phyloP scores from a whole-genome alignment of 2,113 vertebrate species.

The Grammomys surdaster region DNA sequence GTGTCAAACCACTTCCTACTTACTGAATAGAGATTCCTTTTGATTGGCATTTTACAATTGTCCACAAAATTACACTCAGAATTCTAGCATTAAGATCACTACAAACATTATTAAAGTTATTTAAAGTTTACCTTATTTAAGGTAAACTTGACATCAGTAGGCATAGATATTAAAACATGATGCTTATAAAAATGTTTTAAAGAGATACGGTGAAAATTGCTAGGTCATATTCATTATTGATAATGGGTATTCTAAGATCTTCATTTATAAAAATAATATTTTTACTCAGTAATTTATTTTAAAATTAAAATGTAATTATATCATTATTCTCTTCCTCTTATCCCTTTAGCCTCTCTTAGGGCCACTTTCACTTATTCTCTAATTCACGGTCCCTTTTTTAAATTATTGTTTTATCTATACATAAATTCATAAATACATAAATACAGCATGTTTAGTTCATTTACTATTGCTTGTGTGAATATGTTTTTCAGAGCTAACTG shows the following conservation, averaged over 20 bases:
- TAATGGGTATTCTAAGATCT: neutral
- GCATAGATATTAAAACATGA: neutral
- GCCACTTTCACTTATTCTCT: neutral
- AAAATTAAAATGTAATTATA: neutral
- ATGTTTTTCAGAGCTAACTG: neutral
- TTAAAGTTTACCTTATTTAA: neutral
- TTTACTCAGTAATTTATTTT: neutral
- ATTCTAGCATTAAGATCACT: neutral
- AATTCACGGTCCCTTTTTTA: neutral
- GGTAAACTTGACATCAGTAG: neutral
- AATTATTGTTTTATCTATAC: neutral
- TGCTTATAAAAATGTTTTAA: neutral
- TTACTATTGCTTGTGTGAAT: neutral
- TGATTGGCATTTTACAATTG: slow-evolving; percentile 3
- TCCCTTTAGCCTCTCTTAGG: neutral
- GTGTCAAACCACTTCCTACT: neutral
- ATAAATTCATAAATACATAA: neutral
- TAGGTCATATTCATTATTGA: neutral
- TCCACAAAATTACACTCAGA: neutral
- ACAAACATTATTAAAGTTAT: neutral
- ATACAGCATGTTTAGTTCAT: too few species aligned
- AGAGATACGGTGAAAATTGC: neutral
- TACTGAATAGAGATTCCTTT: neutral
- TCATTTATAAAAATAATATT: neutral
- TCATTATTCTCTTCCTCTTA: neutral